phyloP scores from a whole-genome alignment of 1,140 invertebrate species.

The Halesus radiatus region DNA sequence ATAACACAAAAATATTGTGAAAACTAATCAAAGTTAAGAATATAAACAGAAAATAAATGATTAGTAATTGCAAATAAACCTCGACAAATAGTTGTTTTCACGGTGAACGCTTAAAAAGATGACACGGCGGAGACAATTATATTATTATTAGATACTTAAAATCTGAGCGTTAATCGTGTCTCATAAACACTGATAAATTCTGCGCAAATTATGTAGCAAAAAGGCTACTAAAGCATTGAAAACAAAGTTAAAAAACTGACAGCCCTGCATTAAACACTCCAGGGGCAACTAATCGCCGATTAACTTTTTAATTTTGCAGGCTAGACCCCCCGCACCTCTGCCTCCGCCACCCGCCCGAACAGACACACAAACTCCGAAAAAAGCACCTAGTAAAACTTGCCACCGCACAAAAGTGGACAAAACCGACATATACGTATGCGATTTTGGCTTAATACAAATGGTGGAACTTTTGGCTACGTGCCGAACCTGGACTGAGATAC shows the following conservation, averaged over 20 bases:
- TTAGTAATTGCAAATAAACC: too few species aligned
- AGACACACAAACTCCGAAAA: not conserved
- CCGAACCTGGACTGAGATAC: not conserved
- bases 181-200: not conserved
- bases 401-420: not conserved
- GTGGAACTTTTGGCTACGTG: not conserved
- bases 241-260: constrained; percentile 3
- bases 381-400: not conserved
- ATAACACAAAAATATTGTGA: too few species aligned
- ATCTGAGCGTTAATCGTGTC: not conserved
- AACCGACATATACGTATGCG: not conserved
- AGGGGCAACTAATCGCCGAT: constrained; percentile 38
- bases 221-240: not conserved
- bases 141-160: too few species aligned
- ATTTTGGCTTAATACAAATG: not conserved
- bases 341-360: not conserved
- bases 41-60: too few species aligned
- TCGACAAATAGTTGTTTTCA: too few species aligned
- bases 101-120: too few species aligned
- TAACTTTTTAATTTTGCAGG: constrained; percentile 43
- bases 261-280: constrained; percentile 25
- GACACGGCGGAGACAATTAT: too few species aligned
- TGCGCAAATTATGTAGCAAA: not conserved
- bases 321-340: not conserved
- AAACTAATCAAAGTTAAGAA: too few species aligned